Percentiles rank a stretch among this genome's conserved stretches.
Conservation (phyloP, 2,113 vertebrate species). For the Tetrax tetrax region DNA sequence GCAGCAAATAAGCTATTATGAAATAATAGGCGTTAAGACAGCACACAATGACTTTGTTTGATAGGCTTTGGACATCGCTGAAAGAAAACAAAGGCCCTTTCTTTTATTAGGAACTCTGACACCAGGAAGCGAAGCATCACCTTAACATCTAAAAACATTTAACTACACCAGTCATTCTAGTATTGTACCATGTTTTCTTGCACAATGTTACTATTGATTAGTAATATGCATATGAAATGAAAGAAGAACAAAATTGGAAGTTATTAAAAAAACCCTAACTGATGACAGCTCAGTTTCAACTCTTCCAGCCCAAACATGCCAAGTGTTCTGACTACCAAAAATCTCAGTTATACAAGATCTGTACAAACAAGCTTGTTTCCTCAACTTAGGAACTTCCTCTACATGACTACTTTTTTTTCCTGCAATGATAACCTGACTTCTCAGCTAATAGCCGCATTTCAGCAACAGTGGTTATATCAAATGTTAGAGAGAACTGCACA, state of each 20-base stretch:
- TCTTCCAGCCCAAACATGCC: neutral
- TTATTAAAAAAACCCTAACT: neutral
- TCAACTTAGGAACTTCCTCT: neutral
- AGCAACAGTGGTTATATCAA: neutral
- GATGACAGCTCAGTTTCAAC: neutral
- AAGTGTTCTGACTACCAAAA: neutral
- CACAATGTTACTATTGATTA: neutral
- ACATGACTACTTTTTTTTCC: accelerated
- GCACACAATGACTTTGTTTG: neutral
- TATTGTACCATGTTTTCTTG: neutral
- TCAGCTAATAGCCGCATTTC: neutral
- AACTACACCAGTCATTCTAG: neutral
- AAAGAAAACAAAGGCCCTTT: neutral
- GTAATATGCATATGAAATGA: neutral
- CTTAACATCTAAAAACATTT: neutral
- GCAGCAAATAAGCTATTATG: neutral
- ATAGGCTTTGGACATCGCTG: neutral
- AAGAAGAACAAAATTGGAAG: neutral
- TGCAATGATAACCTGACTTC: neutral
- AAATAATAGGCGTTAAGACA: neutral
- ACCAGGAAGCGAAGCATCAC: neutral
- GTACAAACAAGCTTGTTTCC: neutral
- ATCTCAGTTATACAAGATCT: neutral
- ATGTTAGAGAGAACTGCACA: neutral
- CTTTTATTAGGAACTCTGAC: neutral